Percentiles rank a stretch among this genome's conserved stretches.
Evolutionary conservation across 2,113 vertebrate species (phyloP).

Genomic region (Coracopsis vasa): DNA sequence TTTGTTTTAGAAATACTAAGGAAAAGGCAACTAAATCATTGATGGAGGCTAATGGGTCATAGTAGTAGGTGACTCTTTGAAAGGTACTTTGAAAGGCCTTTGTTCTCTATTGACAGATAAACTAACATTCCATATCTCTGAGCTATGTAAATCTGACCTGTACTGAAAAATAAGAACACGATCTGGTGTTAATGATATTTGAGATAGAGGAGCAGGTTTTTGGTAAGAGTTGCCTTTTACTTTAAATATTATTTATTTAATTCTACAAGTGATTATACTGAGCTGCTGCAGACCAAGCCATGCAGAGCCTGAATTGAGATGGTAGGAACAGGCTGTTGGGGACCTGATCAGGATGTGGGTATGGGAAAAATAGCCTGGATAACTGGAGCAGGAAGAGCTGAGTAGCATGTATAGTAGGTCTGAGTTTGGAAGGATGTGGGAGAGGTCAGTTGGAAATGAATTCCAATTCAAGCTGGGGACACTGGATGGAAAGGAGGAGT

Average conservation of each 20-base stretch:
- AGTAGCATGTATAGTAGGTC: background rate
- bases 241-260: background rate
- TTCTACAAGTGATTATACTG: background rate
- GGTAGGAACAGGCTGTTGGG: background rate
- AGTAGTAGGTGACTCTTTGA: background rate
- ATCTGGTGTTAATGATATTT: background rate
- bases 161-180: background rate
- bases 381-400: background rate
- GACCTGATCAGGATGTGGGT: background rate
- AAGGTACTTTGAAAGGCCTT: background rate
- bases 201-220: background rate
- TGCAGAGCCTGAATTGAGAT: background rate
- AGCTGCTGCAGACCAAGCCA: background rate
- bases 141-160: background rate
- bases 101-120: background rate
- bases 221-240: background rate
- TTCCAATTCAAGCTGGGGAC: background rate
- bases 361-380: background rate
- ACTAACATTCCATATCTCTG: background rate
- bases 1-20: background rate
- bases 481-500: background rate
- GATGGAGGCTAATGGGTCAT: background rate
- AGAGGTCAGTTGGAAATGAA: background rate
- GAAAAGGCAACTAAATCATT: background rate
- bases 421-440: background rate